Evolutionary conservation across 2,113 vertebrate species (phyloP).

Genomic region (Cynopterus brachyotis): DNA sequence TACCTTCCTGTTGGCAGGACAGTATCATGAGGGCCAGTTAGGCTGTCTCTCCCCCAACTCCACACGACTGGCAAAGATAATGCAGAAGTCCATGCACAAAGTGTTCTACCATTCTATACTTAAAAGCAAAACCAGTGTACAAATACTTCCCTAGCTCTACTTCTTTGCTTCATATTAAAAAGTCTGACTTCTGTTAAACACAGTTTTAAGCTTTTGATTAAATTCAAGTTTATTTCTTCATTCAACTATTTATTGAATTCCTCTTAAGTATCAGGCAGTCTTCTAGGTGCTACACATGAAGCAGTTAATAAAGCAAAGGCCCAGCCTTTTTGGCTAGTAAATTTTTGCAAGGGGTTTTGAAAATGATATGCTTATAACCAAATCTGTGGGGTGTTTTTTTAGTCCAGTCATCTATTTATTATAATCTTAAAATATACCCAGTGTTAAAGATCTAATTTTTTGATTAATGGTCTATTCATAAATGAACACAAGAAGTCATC

Average conservation of each 20-base stretch:
- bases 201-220: background rate
- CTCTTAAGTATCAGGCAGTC: background rate
- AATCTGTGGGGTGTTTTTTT: background rate
- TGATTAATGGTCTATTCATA: background rate
- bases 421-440: conserved; percentile 33
- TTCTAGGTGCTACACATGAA: background rate
- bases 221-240: background rate
- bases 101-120: background rate
- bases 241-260: background rate
- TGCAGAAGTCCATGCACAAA: background rate
- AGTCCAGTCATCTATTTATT: background rate
- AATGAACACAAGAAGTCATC: background rate
- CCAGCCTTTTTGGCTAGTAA: background rate
- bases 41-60: background rate
- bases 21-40: background rate
- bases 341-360: background rate
- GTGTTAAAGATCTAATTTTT: background rate
- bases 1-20: no score
- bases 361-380: background rate
- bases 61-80: background rate
- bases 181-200: background rate
- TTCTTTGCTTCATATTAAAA: background rate
- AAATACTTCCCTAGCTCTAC: background rate
- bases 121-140: background rate
- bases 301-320: background rate